Evolutionary conservation across 92 coral and sea anemone genomes (phyloP).

Genomic region (Parazoanthus darwini): DNA sequence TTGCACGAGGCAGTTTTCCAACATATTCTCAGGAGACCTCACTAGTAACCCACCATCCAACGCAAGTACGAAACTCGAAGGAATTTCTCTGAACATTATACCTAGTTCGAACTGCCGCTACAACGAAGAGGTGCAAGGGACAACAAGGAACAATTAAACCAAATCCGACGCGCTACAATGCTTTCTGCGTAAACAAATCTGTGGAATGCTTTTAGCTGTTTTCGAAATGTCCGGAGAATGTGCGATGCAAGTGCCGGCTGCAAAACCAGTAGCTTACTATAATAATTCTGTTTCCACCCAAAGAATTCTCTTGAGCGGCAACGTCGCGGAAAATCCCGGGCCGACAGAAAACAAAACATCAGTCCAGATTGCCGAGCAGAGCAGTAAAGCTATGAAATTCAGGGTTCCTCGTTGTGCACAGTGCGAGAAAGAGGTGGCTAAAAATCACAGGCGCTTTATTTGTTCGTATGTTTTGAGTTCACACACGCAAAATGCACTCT

Average conservation of each 20-base stretch:
- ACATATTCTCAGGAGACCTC: too few species aligned
- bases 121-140: too few species aligned
- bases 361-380: neutral
- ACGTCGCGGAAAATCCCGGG: slow-evolving; percentile 2
- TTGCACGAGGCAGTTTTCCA: too few species aligned
- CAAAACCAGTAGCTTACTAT: neutral
- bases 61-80: too few species aligned
- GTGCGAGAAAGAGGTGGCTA: slow-evolving; percentile 3
- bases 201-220: too few species aligned
- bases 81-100: too few species aligned
- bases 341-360: neutral
- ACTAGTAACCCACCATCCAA: too few species aligned
- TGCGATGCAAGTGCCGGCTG: neutral
- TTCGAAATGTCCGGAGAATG: neutral
- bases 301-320: neutral
- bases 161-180: too few species aligned
- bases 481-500: slow-evolving; percentile 16
- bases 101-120: too few species aligned
- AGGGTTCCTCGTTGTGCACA: neutral
- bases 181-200: too few species aligned
- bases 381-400: neutral
- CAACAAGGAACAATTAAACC: too few species aligned
- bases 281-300: neutral
- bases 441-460: slow-evolving; percentile 4
- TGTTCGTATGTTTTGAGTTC: neutral